Base-by-base conservation (phyloP, 2,888 invertebrate genomes). In the Rhagium mordax region DNA sequence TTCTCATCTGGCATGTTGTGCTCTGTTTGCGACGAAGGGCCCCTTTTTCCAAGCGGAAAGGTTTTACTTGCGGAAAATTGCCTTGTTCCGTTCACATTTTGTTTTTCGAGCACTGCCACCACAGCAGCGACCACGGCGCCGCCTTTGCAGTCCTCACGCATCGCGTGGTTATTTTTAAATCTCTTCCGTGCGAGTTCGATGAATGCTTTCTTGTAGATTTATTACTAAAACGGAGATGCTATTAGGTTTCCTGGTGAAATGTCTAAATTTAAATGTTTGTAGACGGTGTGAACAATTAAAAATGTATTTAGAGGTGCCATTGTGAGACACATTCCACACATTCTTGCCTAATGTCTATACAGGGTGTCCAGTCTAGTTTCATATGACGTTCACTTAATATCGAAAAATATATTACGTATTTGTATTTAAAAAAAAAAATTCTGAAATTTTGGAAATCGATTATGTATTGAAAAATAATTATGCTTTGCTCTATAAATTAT, bases 81-180 rank as follows among this genome's bases (percentile, higher is more conserved):
- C 18, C 47, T 68, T 29, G 53, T 48, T 60, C 47, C 67, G 64
- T 57, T 67, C 20, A 71, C 60, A 16, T 68, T 70, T 69, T 88
- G 87, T 77, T 86, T 86, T 83, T 89, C 89, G 75, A 89, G 84
- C 68, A 88, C 87, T 61, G 89, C 89, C 47, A 89, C 88, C n/a
- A 89, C 89, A 8, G 92, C 91, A 74, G 92, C 92, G 76, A 92
- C 92, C 78, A 92, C 89, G 84, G 91, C 89, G 13, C 88, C 87
- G 86, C 90, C 79, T 75, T 81, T 81, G 72, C 81, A 82, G 72
- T 82, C 72, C 74, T 85, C 84, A 29, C 84, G 79, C 84, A 84
- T 85, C 72, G 71, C 79, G 80, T 79, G 48, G 49, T 20, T 71
- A 60, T 71, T 71, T 71, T 66, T 57, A 48, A 55, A 16, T 10